Base-by-base conservation (phyloP, 2,888 invertebrate species). In the Pegoplata infirma region DNA sequence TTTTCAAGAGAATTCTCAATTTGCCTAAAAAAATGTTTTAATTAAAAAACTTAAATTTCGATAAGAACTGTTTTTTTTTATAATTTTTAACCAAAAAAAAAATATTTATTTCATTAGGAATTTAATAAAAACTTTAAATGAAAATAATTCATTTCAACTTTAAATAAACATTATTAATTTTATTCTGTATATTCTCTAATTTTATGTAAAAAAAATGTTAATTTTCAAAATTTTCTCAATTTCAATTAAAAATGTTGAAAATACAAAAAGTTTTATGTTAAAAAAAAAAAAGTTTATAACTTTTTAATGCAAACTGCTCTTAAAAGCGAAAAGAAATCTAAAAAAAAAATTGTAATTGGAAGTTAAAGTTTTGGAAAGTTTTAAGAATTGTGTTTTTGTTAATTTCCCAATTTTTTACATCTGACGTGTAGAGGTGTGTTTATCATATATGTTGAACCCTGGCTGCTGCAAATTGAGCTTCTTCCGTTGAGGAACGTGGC, bases 371-470 rank as follows among this genome's bases (percentile, higher is more conserved):
- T 40, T 40, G 36, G 36, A 40, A 40, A n/a, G 36, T 10, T 10
- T 32, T 10, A 7, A 32, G 32, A 32, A 32, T 32, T 32, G n/a
- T n/a, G n/a, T n/a, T 40, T 12, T 12, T 12, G n/a, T 40, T n/a
- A n/a, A 40, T 40, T 40, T 40, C 36, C 47, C 46, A 56, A n/a
- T 46, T 19, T 19, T 56, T 19, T 40, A n/a, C 8, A n/a, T n/a
- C n/a, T n/a, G n/a, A n/a, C 36, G 36, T 25, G 3, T 25, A 25
- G n/a, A 10, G 8, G n/a, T 40, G n/a, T 63, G 28, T 66, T 80
- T 76, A 84, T 84, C 84, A 84, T 82, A 84, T 84, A 58, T 84
- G 83, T 58, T 84, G 84, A 63, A 84, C 81, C 23, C 82, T 71
- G 7, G 80, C 59, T 17, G 14, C 36, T 32, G 21, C 68, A 58